Evolutionary conservation across 2,113 vertebrate species (phyloP).

Genomic region (Oophaga pumilio): DNA sequence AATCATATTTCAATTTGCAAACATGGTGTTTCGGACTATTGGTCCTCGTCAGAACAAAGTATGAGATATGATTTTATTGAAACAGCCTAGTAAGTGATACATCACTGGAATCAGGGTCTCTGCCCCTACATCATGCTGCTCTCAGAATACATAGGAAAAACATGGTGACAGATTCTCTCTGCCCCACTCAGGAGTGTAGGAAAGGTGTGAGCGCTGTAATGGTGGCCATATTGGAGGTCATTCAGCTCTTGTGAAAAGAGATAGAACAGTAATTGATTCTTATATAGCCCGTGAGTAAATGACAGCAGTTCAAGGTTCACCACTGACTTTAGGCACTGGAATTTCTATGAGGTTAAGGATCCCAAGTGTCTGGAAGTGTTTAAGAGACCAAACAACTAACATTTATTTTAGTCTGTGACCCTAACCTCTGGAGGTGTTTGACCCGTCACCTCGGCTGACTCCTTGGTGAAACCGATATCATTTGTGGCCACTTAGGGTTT

Average conservation of each 20-base stretch:
- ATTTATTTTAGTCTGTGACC: conserved; percentile 39
- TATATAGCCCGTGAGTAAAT: not conserved
- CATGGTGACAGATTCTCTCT: too few relatives aligned
- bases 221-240: not conserved
- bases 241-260: not conserved
- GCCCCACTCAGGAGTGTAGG: too few relatives aligned
- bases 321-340: conserved; percentile 2
- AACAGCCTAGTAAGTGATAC: too few relatives aligned
- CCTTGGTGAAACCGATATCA: conserved; percentile 20
- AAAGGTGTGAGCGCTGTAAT: not conserved
- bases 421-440: conserved; percentile 20
- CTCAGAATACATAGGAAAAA: too few relatives aligned
- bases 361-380: conserved; percentile 34
- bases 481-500: conserved; percentile 15
- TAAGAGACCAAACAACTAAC: conserved; percentile 45
- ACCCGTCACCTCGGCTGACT: conserved; percentile 18
- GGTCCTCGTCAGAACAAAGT: too few relatives aligned
- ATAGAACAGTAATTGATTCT: not conserved
- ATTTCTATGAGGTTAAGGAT: conserved; percentile 34
- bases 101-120: too few relatives aligned
- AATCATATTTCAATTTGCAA: too few relatives aligned
- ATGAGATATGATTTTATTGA: too few relatives aligned
- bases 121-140: too few relatives aligned
- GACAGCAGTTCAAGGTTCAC: conserved; percentile 16
- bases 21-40: too few relatives aligned